phyloP scores from a whole-genome alignment of 2,888 invertebrate species.

The Lasioglossum leucozonium region DNA sequence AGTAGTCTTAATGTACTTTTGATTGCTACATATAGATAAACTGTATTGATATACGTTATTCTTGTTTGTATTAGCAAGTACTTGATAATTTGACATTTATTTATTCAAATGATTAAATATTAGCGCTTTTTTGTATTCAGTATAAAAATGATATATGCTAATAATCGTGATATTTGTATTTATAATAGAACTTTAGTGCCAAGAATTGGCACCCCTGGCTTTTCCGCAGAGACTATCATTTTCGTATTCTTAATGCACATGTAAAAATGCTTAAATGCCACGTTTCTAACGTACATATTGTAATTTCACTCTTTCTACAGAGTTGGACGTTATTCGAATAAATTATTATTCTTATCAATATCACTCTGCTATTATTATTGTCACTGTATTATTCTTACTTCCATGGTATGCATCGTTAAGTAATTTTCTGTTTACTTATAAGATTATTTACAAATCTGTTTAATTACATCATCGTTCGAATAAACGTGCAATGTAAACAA shows the following conservation, averaged over 20 bases:
- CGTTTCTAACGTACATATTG: constrained; percentile 59
- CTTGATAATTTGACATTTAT: constrained; percentile 25
- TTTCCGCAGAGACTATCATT: constrained; percentile 59
- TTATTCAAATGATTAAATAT: constrained; percentile 35
- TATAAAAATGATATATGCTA: constrained; percentile 16
- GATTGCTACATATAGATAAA: constrained; percentile 15
- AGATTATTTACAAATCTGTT: constrained; percentile 7
- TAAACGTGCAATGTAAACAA: constrained; percentile 20
- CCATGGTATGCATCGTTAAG: constrained; percentile 32
- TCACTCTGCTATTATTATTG: constrained; percentile 23
- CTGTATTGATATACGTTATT: background rate
- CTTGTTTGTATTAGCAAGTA: constrained; percentile 9
- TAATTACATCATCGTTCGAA: constrained; percentile 36
- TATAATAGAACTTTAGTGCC: constrained; percentile 17
- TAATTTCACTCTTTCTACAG: constrained; percentile 53
- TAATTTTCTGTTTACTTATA: constrained; percentile 38
- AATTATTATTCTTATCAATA: constrained; percentile 45
- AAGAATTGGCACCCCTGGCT: constrained; percentile 30
- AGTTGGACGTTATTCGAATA: constrained; percentile 63
- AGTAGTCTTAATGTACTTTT: constrained; percentile 16
- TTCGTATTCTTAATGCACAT: constrained; percentile 58
- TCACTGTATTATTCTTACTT: constrained; percentile 36
- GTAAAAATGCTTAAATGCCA: constrained; percentile 62
- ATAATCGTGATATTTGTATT: constrained; percentile 24
- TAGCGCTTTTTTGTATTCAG: constrained; percentile 14